Evolutionary conservation across 2,888 invertebrate species (phyloP).

Genomic region (Gibbula magus): DNA sequence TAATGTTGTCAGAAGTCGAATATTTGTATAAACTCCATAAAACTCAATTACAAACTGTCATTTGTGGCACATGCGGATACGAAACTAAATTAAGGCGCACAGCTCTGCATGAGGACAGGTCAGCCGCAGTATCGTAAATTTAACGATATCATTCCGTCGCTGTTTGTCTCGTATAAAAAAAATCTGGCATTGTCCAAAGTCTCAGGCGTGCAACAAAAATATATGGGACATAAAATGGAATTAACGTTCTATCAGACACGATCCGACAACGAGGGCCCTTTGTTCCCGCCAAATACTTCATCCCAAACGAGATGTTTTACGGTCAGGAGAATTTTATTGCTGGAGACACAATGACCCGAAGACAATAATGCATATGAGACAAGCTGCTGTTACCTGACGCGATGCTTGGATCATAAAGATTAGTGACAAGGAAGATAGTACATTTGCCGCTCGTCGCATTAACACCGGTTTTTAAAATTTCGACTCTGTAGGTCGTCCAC

Average conservation of each 20-base stretch:
- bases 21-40: conserved; percentile 10
- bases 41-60: conserved; percentile 13
- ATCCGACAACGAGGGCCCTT: conserved; percentile 6
- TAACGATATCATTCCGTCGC: conserved; percentile 6
- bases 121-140: conserved; percentile 20
- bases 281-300: conserved; percentile 19
- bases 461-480: too few species aligned
- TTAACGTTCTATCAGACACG: conserved; percentile 21
- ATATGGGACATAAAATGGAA: conserved; percentile 23
- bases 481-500: too few species aligned
- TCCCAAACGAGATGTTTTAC: conserved; percentile 16
- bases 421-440: neutral
- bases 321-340: conserved; percentile 12
- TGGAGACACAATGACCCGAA: conserved; percentile 9
- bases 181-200: neutral
- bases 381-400: neutral
- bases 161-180: conserved; percentile 8
- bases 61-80: conserved; percentile 11
- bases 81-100: conserved; percentile 14
- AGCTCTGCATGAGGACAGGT: conserved; percentile 9
- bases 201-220: conserved; percentile 12
- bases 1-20: neutral
- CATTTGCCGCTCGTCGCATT: too few species aligned
- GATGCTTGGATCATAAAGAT: neutral
- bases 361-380: neutral